A percentile compares a stretch with the other conserved stretches of the same genome.
These are phyloP conservation scores for Eutolmus rufibarbis DNA, from an alignment of 2,888 invertebrate genomes.

Conservation along the genomic window DNA sequence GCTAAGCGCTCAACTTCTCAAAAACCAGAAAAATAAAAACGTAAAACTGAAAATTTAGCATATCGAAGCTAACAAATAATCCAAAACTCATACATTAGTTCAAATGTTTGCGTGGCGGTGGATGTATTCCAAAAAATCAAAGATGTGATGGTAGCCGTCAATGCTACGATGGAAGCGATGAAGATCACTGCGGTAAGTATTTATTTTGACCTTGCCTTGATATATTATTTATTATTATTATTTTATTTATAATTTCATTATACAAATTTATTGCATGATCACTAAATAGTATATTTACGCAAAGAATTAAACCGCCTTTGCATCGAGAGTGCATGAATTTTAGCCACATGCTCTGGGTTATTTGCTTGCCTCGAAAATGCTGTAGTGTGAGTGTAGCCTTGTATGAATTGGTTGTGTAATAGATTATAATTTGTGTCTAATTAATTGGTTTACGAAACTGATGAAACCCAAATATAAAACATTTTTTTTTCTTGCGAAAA, in stretches of 20 bases:
- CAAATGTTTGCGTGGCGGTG: constrained; percentile 62
- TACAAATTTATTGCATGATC: constrained; percentile 28
- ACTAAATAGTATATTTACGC: constrained; percentile 1
- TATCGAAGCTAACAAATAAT: background rate
- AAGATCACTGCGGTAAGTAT: constrained; percentile 56
- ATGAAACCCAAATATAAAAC: background rate
- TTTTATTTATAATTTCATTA: background rate
- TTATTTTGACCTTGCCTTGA: background rate
- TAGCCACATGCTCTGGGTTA: constrained; percentile 7
- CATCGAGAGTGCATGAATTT: constrained; percentile 25
- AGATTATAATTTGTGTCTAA: background rate
- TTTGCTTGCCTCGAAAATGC: background rate
- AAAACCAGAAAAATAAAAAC: background rate
- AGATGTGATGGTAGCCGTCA: constrained; percentile 67
- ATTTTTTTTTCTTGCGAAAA: background rate
- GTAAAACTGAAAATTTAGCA: background rate
- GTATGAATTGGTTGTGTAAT: background rate
- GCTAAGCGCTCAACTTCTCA: background rate
- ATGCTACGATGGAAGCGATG: constrained; percentile 66
- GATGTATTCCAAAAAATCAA: constrained; percentile 60
- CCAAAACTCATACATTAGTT: constrained; percentile 53
- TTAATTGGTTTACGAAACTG: background rate
- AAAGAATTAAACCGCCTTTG: background rate
- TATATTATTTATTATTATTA: background rate
- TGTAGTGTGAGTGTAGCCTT: background rate